A percentile compares a stretch with the other conserved stretches of the same genome.
Evolutionary conservation across 2,888 invertebrate species (phyloP).

Genomic region (Hoplodrina blanda): DNA sequence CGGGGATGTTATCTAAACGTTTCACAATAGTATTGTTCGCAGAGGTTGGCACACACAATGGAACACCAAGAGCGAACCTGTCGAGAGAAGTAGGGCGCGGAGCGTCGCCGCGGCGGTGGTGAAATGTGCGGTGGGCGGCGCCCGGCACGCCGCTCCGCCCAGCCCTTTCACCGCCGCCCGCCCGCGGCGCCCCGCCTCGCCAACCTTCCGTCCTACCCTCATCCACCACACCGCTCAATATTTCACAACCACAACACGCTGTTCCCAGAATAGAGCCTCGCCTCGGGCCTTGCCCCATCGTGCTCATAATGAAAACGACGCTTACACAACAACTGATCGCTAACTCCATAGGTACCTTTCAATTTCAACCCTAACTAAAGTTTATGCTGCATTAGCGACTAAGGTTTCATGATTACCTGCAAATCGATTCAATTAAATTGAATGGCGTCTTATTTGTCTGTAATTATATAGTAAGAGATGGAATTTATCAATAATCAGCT

Average conservation of each 20-base stretch:
- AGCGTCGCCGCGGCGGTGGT: constrained; percentile 82
- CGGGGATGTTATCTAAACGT: constrained; percentile 85
- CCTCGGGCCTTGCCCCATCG: constrained; percentile 84
- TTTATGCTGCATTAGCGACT: constrained; percentile 39
- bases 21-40: constrained; percentile 88
- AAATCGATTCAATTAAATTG: constrained; percentile 53
- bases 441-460: constrained; percentile 42
- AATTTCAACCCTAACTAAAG: constrained; percentile 56
- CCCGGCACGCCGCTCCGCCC: constrained; percentile 88
- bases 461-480: constrained; percentile 43
- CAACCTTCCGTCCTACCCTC: constrained; percentile 77
- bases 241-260: constrained; percentile 79
- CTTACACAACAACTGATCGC: constrained; percentile 74
- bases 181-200: constrained; percentile 82
- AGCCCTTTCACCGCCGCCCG: constrained; percentile 89
- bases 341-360: constrained; percentile 55
- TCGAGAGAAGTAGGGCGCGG: constrained; percentile 86
- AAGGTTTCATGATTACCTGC: constrained; percentile 43
- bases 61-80: constrained; percentile 88
- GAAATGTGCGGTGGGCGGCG: constrained; percentile 87
- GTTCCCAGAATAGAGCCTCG: constrained; percentile 82
- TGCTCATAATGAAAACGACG: constrained; percentile 77
- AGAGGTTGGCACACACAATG: constrained; percentile 83
- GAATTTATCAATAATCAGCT: constrained; percentile 41
- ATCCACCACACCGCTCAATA: constrained; percentile 78